Evolutionary conservation across 2,113 vertebrate species (phyloP).

Genomic region (Numida meleagris): DNA sequence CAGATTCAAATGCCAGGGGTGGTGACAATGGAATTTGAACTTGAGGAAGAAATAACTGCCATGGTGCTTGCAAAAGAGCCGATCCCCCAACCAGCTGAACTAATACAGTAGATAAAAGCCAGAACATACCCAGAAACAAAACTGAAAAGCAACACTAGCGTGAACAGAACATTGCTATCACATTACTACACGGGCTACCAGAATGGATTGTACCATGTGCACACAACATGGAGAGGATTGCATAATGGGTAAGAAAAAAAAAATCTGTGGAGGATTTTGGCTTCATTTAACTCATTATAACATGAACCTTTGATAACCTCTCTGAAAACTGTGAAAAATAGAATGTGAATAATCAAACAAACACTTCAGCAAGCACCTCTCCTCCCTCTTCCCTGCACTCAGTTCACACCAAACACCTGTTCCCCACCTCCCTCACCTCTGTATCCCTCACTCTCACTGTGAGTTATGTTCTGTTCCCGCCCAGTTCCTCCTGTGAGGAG

Average conservation of each 20-base stretch:
- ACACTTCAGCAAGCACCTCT: neutral
- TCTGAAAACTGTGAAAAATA: no score
- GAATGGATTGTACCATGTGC: no score
- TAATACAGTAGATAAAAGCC: neutral
- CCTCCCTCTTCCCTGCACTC: neutral
- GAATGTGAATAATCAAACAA: neutral
- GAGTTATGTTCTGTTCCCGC: neutral
- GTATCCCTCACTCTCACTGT: no score
- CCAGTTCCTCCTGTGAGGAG: neutral
- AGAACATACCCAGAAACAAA: fast-evolving
- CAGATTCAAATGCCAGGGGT: neutral
- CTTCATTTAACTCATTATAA: no score
- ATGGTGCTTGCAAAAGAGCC: neutral
- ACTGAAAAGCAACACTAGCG: fast-evolving
- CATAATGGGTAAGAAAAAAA: neutral
- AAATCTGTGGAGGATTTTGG: neutral
- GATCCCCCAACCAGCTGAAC: neutral
- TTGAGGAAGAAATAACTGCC: neutral
- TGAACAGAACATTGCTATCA: fast-evolving
- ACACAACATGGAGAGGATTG: fast-evolving
- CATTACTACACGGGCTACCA: fast-evolving
- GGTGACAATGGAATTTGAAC: neutral
- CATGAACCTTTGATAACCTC: neutral
- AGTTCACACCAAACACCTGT: no score
- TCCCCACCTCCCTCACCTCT: neutral